These are phyloP conservation scores for Malaclemys terrapin DNA, from an alignment of 2,113 vertebrate species.

Conservation along the genomic window DNA sequence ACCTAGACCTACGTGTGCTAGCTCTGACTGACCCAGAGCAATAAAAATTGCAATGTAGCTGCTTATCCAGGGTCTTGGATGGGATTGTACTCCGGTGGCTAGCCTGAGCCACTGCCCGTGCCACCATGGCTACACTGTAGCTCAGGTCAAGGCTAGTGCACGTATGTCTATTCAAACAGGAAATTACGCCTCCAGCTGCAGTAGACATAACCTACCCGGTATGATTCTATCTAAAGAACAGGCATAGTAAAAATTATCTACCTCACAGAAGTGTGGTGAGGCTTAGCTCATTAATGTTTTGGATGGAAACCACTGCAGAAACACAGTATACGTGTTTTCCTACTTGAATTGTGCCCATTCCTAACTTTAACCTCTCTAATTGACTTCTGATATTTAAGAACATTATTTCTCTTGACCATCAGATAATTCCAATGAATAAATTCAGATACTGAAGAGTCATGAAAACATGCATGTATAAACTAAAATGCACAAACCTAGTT, in stretches of 20 bases:
- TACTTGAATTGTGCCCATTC: neutral
- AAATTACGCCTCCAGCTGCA: too few species aligned
- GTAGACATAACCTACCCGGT: neutral
- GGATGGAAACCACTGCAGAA: neutral
- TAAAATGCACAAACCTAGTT: neutral
- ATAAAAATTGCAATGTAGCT: neutral
- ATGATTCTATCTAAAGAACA: neutral
- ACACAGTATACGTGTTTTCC: neutral
- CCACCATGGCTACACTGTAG: neutral
- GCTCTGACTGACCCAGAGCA: neutral
- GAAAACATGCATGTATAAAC: neutral
- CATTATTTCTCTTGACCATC: neutral
- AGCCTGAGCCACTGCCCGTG: neutral
- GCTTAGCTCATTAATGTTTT: neutral
- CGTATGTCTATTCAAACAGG: neutral
- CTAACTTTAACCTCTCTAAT: neutral
- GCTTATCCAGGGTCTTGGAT: neutral
- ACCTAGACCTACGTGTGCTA: neutral
- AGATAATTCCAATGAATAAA: accelerated
- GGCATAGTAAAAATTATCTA: neutral
- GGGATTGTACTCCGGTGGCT: neutral
- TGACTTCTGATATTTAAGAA: neutral
- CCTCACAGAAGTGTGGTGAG: neutral
- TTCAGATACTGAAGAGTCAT: neutral
- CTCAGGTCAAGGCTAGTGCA: neutral